A percentile compares a stretch with the other conserved stretches of the same genome.
phyloP scores from a whole-genome alignment of 2,113 vertebrate species.

The Tachycineta bicolor region DNA sequence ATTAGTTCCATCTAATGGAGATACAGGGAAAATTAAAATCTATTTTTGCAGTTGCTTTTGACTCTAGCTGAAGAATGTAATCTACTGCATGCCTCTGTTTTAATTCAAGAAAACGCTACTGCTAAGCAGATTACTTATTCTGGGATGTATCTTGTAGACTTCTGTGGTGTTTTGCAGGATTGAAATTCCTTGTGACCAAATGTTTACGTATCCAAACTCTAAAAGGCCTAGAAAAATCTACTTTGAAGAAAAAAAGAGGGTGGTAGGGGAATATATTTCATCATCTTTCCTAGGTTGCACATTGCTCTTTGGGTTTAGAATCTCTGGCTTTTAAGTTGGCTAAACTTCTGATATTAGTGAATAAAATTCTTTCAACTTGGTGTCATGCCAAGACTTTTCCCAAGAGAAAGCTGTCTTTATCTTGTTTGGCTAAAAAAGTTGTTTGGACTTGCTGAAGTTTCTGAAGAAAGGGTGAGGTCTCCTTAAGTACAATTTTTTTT shows the following conservation, averaged over 20 bases:
- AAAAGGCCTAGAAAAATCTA: neutral
- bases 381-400: conserved; percentile 5
- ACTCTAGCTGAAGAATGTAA: neutral
- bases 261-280: neutral
- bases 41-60: neutral
- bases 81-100: neutral
- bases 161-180: neutral
- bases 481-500: neutral
- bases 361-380: conserved; percentile 2
- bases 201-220: neutral
- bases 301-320: neutral
- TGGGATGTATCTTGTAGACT: neutral
- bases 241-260: neutral
- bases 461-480: conserved; percentile 50
- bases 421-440: conserved; percentile 37
- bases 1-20: neutral
- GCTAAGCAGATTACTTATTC: neutral
- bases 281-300: neutral
- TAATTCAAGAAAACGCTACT: neutral
- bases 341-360: neutral
- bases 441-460: conserved; percentile 53
- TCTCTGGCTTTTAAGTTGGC: neutral
- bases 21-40: neutral
- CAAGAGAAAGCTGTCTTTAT: conserved; percentile 13
- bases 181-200: neutral